These are phyloP conservation scores for Callorhinus ursinus DNA, from an alignment of 2,113 vertebrate species.

Conservation along the genomic window DNA sequence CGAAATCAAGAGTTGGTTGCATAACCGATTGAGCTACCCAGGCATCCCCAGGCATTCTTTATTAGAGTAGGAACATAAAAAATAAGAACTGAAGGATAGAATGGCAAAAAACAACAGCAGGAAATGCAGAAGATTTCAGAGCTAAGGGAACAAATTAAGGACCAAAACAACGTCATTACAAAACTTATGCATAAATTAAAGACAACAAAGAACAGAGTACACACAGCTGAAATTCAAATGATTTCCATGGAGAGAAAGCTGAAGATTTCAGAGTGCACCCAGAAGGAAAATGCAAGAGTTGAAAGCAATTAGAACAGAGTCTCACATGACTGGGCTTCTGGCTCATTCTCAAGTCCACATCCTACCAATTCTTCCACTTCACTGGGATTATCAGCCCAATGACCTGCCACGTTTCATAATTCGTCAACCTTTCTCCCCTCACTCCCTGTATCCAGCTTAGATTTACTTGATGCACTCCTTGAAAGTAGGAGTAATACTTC, in stretches of 20 bases:
- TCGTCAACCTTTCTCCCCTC: not conserved
- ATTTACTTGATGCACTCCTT: not conserved
- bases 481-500: not conserved
- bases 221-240: conserved; percentile 41
- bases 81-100: not conserved
- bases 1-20: not conserved
- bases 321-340: not conserved
- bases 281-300: not conserved
- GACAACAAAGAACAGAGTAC: conserved; percentile 34
- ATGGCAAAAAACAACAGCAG: not conserved
- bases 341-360: not conserved
- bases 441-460: not conserved
- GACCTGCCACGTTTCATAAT: not conserved
- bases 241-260: conserved; percentile 33
- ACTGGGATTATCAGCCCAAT: not conserved
- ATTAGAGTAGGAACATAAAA: conserved; percentile 15
- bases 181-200: conserved; percentile 49
- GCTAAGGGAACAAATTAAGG: conserved; percentile 51
- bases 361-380: not conserved
- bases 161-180: conserved; percentile 33
- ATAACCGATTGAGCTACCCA: not conserved
- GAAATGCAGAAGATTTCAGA: conserved; percentile 35
- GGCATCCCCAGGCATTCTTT: not conserved
- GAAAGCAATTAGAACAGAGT: not conserved
- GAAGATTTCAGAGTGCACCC: not conserved